Evolutionary conservation across 2,113 vertebrate genomes (phyloP).

Genomic region (Urocolius indicus): DNA sequence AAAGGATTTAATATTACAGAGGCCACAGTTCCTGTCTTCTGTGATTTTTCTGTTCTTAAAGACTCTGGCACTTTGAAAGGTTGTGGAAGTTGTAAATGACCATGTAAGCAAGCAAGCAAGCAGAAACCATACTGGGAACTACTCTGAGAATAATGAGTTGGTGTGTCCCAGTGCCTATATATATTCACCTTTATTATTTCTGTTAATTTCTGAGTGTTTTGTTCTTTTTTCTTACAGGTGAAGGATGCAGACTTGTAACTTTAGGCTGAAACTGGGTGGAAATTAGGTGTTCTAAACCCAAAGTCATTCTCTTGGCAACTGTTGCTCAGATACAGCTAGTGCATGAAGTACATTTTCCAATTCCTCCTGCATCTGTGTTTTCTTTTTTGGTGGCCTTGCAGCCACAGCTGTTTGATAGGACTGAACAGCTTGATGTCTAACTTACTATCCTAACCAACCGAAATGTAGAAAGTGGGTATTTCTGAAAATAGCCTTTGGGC

Average conservation of each 20-base stretch:
- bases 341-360: background rate
- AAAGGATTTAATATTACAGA: background rate
- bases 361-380: background rate
- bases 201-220: background rate
- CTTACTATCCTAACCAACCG: background rate
- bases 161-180: background rate
- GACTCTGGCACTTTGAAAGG: background rate
- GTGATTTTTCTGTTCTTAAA: background rate
- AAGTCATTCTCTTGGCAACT: background rate
- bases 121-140: background rate
- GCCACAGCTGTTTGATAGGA: background rate
- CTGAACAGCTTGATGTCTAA: background rate
- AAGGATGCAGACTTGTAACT: background rate
- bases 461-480: background rate
- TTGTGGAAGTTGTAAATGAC: background rate
- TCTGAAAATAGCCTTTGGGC: background rate
- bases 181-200: background rate
- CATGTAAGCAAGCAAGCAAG: background rate
- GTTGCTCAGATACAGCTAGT: background rate
- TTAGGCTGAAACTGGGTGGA: background rate
- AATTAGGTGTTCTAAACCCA: background rate
- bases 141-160: background rate
- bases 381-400: background rate
- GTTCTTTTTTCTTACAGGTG: background rate
- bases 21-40: background rate